Evolutionary conservation across 1,140 invertebrate species (phyloP).

Genomic region (Camponotus floridanus): DNA sequence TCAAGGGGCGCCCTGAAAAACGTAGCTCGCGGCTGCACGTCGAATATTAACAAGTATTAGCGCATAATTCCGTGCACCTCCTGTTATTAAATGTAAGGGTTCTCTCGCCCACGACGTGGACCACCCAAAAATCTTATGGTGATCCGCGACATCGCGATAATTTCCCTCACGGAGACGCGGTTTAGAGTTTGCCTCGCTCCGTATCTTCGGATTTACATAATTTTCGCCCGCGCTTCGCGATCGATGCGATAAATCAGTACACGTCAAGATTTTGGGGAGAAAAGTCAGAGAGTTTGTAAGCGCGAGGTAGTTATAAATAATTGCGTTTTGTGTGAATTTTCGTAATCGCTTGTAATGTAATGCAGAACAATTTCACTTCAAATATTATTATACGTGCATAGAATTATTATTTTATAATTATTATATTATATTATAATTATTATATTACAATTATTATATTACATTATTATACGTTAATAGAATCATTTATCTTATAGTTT

Average conservation of each 20-base stretch:
- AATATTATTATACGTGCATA: neutral
- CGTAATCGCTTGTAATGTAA: neutral
- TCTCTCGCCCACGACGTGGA: constrained; percentile 35
- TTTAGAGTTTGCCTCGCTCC: constrained; percentile 3
- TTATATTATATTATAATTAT: too few relatives aligned
- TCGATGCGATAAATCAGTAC: neutral
- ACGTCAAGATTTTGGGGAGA: neutral
- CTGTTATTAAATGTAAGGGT: constrained; percentile 73
- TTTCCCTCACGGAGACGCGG: constrained; percentile 60
- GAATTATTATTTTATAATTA: too few relatives aligned
- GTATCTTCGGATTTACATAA: neutral
- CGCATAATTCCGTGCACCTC: constrained; percentile 61
- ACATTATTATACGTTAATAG: neutral
- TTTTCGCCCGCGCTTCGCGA: neutral
- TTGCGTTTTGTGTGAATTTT: neutral
- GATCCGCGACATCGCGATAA: constrained; percentile 42
- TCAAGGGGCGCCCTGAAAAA: constrained; percentile 55
- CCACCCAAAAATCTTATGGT: constrained; percentile 70
- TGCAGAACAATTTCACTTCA: neutral
- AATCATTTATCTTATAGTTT: neutral
- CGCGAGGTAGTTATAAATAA: neutral
- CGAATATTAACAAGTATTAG: constrained; percentile 57
- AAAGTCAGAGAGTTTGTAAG: neutral
- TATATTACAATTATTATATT: too few relatives aligned
- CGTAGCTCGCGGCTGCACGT: constrained; percentile 14